A percentile compares a stretch with the other conserved stretches of the same genome.
Conservation (phyloP, 2,113 vertebrate genomes). For the Nymphicus hollandicus region DNA sequence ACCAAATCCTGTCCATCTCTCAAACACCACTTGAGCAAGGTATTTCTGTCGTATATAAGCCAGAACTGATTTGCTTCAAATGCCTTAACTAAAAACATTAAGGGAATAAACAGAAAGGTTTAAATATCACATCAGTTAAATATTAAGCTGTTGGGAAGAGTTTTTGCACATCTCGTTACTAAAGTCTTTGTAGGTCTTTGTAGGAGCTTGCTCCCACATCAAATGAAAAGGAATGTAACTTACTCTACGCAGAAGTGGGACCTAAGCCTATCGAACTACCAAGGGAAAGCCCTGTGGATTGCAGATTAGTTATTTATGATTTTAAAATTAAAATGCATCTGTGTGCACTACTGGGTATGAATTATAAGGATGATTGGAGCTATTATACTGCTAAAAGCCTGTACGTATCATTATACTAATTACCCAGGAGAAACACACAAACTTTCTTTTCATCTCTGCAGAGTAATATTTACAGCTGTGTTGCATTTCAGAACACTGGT, state of each 20-base stretch:
- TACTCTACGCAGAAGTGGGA: neutral
- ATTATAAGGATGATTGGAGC: neutral
- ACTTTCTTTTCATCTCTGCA: conserved; percentile 19
- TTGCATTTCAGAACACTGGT: neutral
- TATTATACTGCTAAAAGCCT: neutral
- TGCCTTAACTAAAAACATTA: neutral
- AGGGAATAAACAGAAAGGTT: neutral
- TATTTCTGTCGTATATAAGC: neutral
- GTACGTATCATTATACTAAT: neutral
- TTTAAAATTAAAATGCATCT: neutral
- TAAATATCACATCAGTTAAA: neutral
- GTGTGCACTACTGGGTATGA: neutral
- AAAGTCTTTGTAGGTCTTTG: neutral
- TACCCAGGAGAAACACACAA: neutral
- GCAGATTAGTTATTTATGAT: neutral
- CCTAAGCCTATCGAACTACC: neutral
- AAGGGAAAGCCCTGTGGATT: neutral
- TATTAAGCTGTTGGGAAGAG: neutral
- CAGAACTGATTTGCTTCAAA: neutral
- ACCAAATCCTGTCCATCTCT: neutral
- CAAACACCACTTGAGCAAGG: neutral
- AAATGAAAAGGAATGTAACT: neutral
- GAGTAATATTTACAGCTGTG: conserved; percentile 24
- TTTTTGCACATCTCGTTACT: neutral
- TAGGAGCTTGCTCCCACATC: neutral